Conservation (phyloP, 2,888 invertebrate species). For the Phengaris arion region DNA sequence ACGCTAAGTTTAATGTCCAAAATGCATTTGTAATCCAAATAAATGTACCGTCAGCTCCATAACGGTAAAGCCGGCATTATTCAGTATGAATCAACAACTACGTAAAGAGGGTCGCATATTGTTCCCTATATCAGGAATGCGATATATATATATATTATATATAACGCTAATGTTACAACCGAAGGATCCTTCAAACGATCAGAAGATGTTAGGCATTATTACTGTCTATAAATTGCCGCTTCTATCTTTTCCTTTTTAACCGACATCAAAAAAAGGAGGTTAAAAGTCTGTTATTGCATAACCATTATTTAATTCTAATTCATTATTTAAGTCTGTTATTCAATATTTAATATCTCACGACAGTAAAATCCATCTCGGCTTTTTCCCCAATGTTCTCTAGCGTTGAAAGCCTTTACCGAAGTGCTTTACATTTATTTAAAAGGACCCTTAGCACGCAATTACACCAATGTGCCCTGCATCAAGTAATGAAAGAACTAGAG, state of each 20-base stretch:
- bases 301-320: too few species aligned
- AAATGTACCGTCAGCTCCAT: neutral
- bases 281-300: too few species aligned
- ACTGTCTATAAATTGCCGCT: neutral
- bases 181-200: constrained; percentile 7
- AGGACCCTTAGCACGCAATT: constrained; percentile 12
- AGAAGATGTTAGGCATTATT: neutral
- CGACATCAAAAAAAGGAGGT: too few species aligned
- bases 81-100: constrained; percentile 10
- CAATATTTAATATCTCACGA: neutral
- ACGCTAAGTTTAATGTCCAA: neutral
- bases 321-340: too few species aligned
- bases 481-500: constrained; percentile 2
- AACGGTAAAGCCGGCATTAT: constrained; percentile 5
- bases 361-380: neutral
- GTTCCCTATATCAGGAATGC: constrained; percentile 13
- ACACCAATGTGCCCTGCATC: neutral
- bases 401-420: constrained; percentile 9
- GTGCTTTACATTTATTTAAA: constrained; percentile 14
- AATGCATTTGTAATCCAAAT: neutral
- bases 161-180: neutral
- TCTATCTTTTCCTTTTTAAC: neutral
- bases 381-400: neutral
- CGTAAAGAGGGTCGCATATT: constrained; percentile 14
- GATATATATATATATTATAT: neutral